phyloP scores from a whole-genome alignment of 2,888 invertebrate genomes.

The Chesias legatella region DNA sequence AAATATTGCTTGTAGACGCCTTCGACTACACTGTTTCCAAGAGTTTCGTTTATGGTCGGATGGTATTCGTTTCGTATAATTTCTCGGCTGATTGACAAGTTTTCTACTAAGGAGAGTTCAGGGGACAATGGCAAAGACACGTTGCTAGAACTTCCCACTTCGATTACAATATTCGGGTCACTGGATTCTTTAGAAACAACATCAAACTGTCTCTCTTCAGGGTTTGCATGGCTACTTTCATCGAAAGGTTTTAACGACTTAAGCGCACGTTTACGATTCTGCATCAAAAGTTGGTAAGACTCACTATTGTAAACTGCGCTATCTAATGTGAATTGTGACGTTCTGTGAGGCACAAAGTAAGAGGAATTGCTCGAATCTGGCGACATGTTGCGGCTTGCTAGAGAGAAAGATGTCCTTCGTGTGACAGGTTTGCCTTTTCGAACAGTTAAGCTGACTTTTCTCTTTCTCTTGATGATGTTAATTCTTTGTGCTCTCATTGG shows the following conservation, averaged over 20 bases:
- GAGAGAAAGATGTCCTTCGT: slow-evolving; percentile 33
- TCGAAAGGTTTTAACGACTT: slow-evolving; percentile 45
- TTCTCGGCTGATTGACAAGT: slow-evolving; percentile 54
- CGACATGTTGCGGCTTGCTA: slow-evolving; percentile 38
- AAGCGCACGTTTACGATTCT: slow-evolving; percentile 27
- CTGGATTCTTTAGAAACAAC: slow-evolving; percentile 21
- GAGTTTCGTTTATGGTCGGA: slow-evolving; percentile 44
- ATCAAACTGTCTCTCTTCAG: slow-evolving; percentile 25
- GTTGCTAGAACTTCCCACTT: slow-evolving; percentile 51
- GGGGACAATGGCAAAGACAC: slow-evolving; percentile 62
- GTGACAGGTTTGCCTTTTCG: slow-evolving; percentile 33
- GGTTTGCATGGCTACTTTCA: slow-evolving; percentile 35
- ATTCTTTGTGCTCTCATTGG: slow-evolving; percentile 28
- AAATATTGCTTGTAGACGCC: slow-evolving; percentile 41
- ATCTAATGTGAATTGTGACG: slow-evolving; percentile 30
- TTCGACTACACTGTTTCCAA: slow-evolving; percentile 28
- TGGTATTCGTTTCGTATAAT: slow-evolving; percentile 33
- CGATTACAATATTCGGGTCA: slow-evolving; percentile 14
- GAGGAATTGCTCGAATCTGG: slow-evolving; percentile 48
- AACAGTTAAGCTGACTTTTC: slow-evolving; percentile 32
- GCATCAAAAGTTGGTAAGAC: slow-evolving; percentile 58
- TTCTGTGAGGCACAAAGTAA: slow-evolving; percentile 29
- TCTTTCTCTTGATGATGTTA: slow-evolving; percentile 40
- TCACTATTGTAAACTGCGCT: slow-evolving; percentile 57
- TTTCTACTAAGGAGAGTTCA: slow-evolving; percentile 67